Base-by-base conservation (phyloP, 2,888 invertebrate genomes). In the Apocheima hispidaria region DNA sequence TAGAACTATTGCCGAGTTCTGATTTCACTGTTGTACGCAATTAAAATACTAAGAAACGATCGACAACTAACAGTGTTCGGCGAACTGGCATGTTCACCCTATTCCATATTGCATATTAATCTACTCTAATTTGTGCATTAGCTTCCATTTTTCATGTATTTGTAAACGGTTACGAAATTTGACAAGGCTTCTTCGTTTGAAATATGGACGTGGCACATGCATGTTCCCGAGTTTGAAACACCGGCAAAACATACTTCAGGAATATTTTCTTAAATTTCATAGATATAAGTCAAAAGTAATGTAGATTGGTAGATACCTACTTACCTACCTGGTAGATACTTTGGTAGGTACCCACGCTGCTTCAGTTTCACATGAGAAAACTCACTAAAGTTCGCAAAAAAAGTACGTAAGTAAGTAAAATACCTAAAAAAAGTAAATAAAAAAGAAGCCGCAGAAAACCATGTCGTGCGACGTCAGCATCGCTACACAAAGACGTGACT, bases 51-150 rank as follows among this genome's bases (percentile, higher is more conserved):
- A n/a, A n/a, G n/a, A n/a, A n/a, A n/a, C n/a, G n/a, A n/a, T n/a
- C n/a, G n/a, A n/a, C n/a, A n/a, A n/a, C n/a, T n/a, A n/a, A n/a
- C n/a, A n/a, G n/a, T n/a, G n/a, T n/a, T n/a, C n/a, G n/a, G n/a
- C n/a, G n/a, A n/a, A n/a, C n/a, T n/a, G n/a, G n/a, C n/a, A n/a
- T n/a, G n/a, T n/a, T n/a, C n/a, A n/a, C n/a, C n/a, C 26, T 7
- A 26, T 58, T 58, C 49, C 48, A 61, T n/a, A n/a, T n/a, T 60
- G 63, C 66, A 69, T 61, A 64, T 52, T 60, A 65, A 63, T 66
- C 43, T 49, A 49, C 50, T 46, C 56, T 63, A 50, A 21, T 50
- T 40, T 40, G 9, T 38, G 52, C 33, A 62, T 62, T 58, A 60
- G 6, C 4, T 46, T 51, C 58, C 44, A 58, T 53, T 41, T 53